Conservation (phyloP, 2,888 invertebrate species). For the Polyommatus iphigenia region DNA sequence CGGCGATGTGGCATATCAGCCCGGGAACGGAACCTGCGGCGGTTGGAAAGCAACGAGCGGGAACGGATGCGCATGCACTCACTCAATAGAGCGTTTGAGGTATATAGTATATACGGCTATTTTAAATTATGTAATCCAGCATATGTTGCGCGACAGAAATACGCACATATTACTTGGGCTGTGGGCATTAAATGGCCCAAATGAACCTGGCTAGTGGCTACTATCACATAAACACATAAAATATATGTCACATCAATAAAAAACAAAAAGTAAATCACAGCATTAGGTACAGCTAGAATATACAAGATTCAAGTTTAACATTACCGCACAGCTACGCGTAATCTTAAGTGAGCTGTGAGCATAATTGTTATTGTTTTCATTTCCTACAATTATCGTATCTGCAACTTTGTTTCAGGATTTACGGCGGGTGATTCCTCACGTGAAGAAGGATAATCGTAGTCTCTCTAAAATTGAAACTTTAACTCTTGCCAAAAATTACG, state of each 20-base stretch:
- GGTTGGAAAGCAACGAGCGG: constrained; percentile 94
- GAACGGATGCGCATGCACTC: constrained; percentile 96
- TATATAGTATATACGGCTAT: too few species aligned
- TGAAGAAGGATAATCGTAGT: constrained; percentile 90
- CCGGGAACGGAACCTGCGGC: constrained; percentile 90
- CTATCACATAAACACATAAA: too few species aligned
- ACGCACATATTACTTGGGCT: too few species aligned
- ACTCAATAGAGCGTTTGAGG: constrained; percentile 94
- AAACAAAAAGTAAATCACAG: too few species aligned
- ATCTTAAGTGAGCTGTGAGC: background rate
- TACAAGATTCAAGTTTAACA: too few species aligned
- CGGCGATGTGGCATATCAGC: constrained; percentile 89
- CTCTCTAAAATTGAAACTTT: constrained; percentile 93
- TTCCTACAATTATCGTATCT: constrained; percentile 14
- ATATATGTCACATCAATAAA: too few species aligned
- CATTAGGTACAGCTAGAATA: too few species aligned
- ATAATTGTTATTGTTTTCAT: constrained; percentile 6
- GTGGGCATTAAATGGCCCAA: too few species aligned
- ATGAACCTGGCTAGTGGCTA: too few species aligned
- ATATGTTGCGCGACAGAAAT: too few species aligned
- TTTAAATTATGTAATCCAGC: constrained; percentile 26
- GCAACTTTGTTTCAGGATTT: constrained; percentile 81
- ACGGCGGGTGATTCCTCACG: constrained; percentile 91
- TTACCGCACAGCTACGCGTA: background rate
- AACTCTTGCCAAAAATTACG: constrained; percentile 93